Conservation (phyloP, 2,113 vertebrate species). For the Tupaia tana region DNA sequence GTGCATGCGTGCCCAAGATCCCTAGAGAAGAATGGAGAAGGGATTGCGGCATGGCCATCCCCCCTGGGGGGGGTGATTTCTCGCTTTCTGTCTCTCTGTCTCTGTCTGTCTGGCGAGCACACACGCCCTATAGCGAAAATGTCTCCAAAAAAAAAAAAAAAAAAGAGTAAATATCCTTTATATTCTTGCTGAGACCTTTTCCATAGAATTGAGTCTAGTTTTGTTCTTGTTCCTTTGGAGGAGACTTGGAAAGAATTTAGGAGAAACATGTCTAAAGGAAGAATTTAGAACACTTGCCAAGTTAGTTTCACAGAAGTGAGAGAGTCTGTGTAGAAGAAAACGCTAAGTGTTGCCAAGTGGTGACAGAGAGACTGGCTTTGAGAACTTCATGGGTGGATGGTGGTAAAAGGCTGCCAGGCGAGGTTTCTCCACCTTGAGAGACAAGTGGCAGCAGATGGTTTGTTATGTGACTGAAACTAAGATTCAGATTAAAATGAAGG, state of each 20-base stretch:
- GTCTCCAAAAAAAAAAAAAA: no score
- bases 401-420: not conserved
- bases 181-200: not conserved
- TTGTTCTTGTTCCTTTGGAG: not conserved
- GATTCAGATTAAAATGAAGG: not conserved
- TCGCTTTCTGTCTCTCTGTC: no score
- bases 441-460: not conserved
- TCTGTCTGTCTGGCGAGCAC: no score
- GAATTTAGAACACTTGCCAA: not conserved
- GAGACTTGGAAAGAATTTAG: not conserved
- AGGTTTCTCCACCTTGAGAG: not conserved
- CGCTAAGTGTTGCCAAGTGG: not conserved
- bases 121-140: no score
- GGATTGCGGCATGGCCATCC: no score
- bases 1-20: no score
- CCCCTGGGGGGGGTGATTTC: no score
- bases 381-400: fast-evolving
- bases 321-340: not conserved
- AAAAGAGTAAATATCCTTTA: not conserved
- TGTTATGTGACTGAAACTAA: not conserved
- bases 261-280: not conserved
- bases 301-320: not conserved
- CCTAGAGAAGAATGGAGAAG: no score
- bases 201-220: not conserved
- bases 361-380: no score